Evolutionary conservation across 2,888 invertebrate genomes (phyloP).

Genomic region (Masnerella sp.): DNA sequence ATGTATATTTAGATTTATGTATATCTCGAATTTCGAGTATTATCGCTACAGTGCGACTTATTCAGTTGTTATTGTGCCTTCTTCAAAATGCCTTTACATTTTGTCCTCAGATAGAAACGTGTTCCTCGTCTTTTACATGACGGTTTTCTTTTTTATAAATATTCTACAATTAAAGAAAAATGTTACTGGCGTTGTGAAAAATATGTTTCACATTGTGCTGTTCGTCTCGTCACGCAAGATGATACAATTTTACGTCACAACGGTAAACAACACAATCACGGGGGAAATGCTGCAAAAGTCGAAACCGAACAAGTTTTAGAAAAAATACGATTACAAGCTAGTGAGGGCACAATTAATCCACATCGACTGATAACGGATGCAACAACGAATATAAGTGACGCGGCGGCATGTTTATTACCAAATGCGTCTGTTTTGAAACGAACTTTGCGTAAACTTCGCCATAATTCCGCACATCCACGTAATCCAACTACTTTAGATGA

Average conservation of each 20-base stretch:
- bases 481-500: not conserved
- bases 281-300: conserved; percentile 1
- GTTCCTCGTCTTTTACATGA: too few relatives aligned
- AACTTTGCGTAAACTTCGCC: not conserved
- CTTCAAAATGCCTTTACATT: too few relatives aligned
- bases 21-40: too few relatives aligned
- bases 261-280: not conserved
- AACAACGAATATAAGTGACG: not conserved
- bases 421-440: not conserved
- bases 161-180: too few relatives aligned
- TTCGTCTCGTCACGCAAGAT: not conserved
- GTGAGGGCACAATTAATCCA: not conserved
- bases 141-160: too few relatives aligned
- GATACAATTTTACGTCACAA: not conserved
- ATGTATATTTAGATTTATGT: too few relatives aligned
- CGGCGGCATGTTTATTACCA: not conserved
- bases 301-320: conserved; percentile 12
- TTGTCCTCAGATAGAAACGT: too few relatives aligned
- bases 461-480: not conserved
- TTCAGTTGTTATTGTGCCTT: too few relatives aligned
- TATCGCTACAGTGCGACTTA: too few relatives aligned
- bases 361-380: not conserved
- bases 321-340: not conserved
- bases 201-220: not conserved
- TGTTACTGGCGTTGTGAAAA: conserved; percentile 16